These are phyloP conservation scores for Nymphalis polychloros DNA, from an alignment of 2,888 invertebrate genomes.

Conservation along the genomic window DNA sequence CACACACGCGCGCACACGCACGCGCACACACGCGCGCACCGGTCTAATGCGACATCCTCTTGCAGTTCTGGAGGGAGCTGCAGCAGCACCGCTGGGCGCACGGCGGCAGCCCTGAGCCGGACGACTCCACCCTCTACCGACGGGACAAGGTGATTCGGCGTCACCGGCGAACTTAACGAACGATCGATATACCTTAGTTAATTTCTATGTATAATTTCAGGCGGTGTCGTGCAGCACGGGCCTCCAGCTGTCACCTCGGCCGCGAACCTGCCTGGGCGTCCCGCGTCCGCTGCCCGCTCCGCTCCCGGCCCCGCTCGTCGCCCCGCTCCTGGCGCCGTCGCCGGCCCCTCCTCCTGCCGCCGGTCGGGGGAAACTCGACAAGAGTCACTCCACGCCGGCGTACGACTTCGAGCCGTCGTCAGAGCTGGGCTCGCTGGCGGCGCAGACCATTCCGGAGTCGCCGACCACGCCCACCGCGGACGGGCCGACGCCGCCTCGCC, in stretches of 20 bases:
- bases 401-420: constrained; percentile 83
- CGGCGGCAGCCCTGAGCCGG: constrained; percentile 61
- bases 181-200: too few species aligned
- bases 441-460: constrained; percentile 65
- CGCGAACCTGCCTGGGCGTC: constrained; percentile 85
- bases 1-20: background rate
- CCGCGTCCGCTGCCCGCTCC: constrained; percentile 39
- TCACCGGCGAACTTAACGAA: too few species aligned
- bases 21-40: background rate
- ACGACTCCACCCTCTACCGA: constrained; percentile 82
- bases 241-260: constrained; percentile 85
- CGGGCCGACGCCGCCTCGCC: constrained; percentile 49
- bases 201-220: constrained; percentile 43
- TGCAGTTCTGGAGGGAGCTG: constrained; percentile 87
- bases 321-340: constrained; percentile 11
- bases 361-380: constrained; percentile 83
- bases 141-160: constrained; percentile 82
- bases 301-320: constrained; percentile 20
- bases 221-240: constrained; percentile 90
- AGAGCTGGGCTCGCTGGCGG: constrained; percentile 45
- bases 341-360: constrained; percentile 32
- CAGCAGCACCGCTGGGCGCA: constrained; percentile 70
- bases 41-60: background rate
- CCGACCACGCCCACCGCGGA: constrained; percentile 71
- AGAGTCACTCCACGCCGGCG: constrained; percentile 91